These are phyloP conservation scores for Zeus faber DNA, from an alignment of 2,113 vertebrate genomes.

Conservation along the genomic window DNA sequence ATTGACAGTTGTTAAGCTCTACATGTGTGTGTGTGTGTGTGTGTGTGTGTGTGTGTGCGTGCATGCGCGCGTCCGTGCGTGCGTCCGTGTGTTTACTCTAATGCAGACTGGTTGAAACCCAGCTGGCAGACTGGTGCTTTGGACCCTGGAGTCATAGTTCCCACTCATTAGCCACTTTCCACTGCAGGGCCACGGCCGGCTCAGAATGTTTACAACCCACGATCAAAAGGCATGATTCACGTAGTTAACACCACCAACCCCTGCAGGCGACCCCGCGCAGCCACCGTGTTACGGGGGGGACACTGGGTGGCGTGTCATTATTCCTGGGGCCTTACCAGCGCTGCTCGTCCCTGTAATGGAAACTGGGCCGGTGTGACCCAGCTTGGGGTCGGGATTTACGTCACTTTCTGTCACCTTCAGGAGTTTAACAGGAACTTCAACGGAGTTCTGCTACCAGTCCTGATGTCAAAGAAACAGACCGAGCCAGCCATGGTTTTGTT, in stretches of 20 bases:
- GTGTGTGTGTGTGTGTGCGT: no score
- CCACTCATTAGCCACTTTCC: slow-evolving; percentile 42
- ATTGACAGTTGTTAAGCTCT: no score
- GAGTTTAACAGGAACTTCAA: slow-evolving; percentile 32
- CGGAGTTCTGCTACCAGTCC: no score
- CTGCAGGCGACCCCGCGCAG: background rate
- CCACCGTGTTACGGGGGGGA: background rate
- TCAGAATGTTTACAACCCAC: background rate
- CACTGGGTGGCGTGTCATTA: slow-evolving; percentile 26
- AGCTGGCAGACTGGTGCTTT: background rate
- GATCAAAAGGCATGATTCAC: slow-evolving; percentile 31
- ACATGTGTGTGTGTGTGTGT: no score
- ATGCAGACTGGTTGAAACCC: no score
- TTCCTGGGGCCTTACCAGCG: slow-evolving; percentile 28
- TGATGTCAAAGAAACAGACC: no score
- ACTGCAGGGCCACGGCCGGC: slow-evolving; percentile 1
- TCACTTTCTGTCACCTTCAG: slow-evolving; percentile 37
- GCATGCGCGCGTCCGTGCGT: no score
- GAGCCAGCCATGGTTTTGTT: no score
- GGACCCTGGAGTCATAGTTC: slow-evolving; percentile 27
- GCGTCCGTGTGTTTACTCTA: no score
- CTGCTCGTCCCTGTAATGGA: slow-evolving; percentile 29
- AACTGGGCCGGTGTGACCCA: slow-evolving; percentile 49
- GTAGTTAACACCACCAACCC: background rate
- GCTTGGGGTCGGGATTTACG: slow-evolving; percentile 47